Percentiles rank a stretch among this genome's conserved stretches.
These are phyloP conservation scores for Eupsittula cactorum DNA, from an alignment of 2,113 vertebrate species.

Conservation along the genomic window DNA sequence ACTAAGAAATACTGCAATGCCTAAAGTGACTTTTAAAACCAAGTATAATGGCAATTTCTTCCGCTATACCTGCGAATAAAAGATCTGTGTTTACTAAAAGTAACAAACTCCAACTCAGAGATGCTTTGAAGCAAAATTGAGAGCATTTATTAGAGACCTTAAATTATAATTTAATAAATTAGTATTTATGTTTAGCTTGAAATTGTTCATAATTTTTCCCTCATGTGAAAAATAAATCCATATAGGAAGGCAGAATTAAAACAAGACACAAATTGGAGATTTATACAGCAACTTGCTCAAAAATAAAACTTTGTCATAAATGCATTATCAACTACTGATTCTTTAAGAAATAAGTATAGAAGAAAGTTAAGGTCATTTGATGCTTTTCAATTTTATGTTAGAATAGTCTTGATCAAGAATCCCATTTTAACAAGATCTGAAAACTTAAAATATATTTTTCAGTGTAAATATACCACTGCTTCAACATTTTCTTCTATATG, in stretches of 20 bases:
- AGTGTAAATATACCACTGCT: background rate
- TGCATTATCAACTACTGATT: background rate
- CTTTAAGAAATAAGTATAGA: background rate
- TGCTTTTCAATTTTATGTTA: background rate
- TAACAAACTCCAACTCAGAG: background rate
- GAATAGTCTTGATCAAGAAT: background rate
- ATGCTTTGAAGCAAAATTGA: background rate
- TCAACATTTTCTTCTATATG: background rate
- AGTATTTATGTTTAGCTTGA: background rate
- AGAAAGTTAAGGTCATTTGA: background rate
- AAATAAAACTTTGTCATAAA: background rate
- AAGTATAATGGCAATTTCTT: background rate
- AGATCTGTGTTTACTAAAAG: background rate
- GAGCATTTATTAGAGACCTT: slow-evolving; percentile 44
- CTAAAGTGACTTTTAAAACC: background rate
- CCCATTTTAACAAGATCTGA: background rate
- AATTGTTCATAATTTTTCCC: background rate
- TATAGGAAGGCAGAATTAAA: background rate
- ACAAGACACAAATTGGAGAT: background rate
- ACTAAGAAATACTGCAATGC: background rate
- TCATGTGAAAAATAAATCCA: background rate
- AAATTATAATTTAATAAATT: background rate
- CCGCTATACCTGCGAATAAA: background rate
- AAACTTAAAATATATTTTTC: slow-evolving; percentile 6
- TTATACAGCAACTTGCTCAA: background rate